Evolutionary conservation across 2,888 invertebrate genomes (phyloP).

Genomic region (Lathronympha strigana): DNA sequence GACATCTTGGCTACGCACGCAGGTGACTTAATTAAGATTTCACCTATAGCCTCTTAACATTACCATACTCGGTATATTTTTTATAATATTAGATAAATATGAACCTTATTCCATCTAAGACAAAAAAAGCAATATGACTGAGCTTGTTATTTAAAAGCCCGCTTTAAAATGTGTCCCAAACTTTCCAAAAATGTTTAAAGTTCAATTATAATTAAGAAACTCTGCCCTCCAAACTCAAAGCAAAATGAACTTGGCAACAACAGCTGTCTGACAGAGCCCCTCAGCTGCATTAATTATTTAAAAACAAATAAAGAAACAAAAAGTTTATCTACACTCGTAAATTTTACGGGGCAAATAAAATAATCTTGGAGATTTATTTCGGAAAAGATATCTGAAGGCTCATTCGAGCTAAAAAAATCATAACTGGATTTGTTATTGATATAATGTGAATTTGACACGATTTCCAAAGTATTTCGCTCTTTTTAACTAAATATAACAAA

Average conservation of each 20-base stretch:
- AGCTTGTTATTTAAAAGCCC: neutral
- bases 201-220: conserved; percentile 27
- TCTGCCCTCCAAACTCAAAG: conserved; percentile 21
- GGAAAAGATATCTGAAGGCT: neutral
- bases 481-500: too few relatives aligned
- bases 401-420: too few relatives aligned
- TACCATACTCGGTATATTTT: too few relatives aligned
- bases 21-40: too few relatives aligned
- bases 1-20: too few relatives aligned
- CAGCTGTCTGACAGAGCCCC: conserved; percentile 33
- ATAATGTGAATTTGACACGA: too few relatives aligned
- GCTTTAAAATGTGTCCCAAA: conserved; percentile 7
- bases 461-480: too few relatives aligned
- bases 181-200: conserved; percentile 4
- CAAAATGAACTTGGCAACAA: conserved; percentile 27
- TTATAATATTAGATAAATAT: too few relatives aligned
- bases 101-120: too few relatives aligned
- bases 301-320: conserved; percentile 31
- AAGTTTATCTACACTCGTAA: conserved; percentile 26
- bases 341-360: conserved; percentile 16
- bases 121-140: too few relatives aligned
- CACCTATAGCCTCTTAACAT: too few relatives aligned
- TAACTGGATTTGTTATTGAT: too few relatives aligned
- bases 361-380: conserved; percentile 1
- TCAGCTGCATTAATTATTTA: conserved; percentile 34